These are phyloP conservation scores for Cantharis flavilabris DNA, from an alignment of 2,888 invertebrate genomes.

Conservation along the genomic window DNA sequence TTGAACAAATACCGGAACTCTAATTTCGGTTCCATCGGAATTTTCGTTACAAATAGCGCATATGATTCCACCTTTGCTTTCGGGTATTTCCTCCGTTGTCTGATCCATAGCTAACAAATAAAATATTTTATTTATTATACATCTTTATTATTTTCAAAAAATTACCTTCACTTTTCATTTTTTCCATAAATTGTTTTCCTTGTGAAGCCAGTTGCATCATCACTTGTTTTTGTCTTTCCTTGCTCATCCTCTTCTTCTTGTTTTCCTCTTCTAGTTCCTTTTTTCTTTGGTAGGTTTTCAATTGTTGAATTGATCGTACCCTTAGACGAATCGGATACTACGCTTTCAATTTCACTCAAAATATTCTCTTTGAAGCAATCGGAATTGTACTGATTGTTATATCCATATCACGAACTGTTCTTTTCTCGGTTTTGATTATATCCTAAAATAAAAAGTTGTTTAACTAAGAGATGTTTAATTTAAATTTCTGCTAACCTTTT, in stretches of 20 bases:
- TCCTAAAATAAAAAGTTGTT: background rate
- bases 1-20: constrained; percentile 85
- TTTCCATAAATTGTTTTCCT: constrained; percentile 90
- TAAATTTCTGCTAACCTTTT: background rate
- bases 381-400: constrained; percentile 70
- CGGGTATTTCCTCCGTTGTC: constrained; percentile 63
- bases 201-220: constrained; percentile 92
- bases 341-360: constrained; percentile 67
- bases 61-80: constrained; percentile 48
- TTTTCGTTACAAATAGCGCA: constrained; percentile 78
- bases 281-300: too few relatives aligned
- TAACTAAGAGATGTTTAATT: background rate
- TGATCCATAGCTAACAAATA: constrained; percentile 65
- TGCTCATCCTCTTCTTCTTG: constrained; percentile 85
- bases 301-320: constrained; percentile 69
- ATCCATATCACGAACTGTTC: constrained; percentile 58
- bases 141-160: constrained; percentile 59
- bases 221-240: constrained; percentile 87
- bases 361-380: constrained; percentile 78
- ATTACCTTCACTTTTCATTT: constrained; percentile 39
- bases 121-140: constrained; percentile 24
- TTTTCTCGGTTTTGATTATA: background rate
- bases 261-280: constrained; percentile 70
- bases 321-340: constrained; percentile 57
- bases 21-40: constrained; percentile 75